A percentile compares a stretch with the other conserved stretches of the same genome.
Conservation (phyloP, 2,113 vertebrate genomes). For the Malaclemys terrapin region DNA sequence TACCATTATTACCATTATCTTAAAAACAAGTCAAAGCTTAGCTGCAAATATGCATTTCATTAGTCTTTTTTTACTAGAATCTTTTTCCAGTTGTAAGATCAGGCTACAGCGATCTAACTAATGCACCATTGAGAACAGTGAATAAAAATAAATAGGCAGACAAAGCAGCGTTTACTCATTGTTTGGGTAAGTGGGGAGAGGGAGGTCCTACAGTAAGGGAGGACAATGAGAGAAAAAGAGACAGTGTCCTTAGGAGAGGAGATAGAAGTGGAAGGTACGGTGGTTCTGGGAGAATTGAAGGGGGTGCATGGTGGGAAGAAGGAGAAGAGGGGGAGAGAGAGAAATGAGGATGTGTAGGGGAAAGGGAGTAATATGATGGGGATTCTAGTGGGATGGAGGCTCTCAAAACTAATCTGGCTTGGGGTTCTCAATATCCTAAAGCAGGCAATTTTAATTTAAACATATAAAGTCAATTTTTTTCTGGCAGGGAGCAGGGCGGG, state of each 20-base stretch:
- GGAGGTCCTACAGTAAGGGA: not conserved
- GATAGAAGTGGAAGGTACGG: not conserved
- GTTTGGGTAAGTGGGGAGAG: not conserved
- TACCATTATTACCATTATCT: conserved; percentile 20
- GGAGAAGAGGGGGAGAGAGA: not conserved
- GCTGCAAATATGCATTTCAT: conserved; percentile 32
- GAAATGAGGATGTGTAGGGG: not conserved
- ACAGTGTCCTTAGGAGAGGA: not conserved
- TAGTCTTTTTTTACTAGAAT: conserved; percentile 30
- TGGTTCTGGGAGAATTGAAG: not conserved
- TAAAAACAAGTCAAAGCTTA: conserved; percentile 38
- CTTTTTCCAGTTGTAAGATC: not conserved
- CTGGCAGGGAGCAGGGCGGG: not conserved
- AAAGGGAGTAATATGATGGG: not conserved
- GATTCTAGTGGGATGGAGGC: not conserved
- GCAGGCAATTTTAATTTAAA: not conserved
- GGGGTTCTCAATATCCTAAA: not conserved
- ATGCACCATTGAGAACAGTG: not conserved
- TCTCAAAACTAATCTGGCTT: not conserved
- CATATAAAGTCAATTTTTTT: not conserved
- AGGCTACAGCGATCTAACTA: not conserved
- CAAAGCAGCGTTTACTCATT: not conserved
- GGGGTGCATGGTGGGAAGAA: not conserved
- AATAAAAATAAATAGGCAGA: not conserved
- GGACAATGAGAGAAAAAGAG: not conserved